Evolutionary conservation across 2,888 invertebrate genomes (phyloP).

Genomic region (Uropetala carovei): DNA sequence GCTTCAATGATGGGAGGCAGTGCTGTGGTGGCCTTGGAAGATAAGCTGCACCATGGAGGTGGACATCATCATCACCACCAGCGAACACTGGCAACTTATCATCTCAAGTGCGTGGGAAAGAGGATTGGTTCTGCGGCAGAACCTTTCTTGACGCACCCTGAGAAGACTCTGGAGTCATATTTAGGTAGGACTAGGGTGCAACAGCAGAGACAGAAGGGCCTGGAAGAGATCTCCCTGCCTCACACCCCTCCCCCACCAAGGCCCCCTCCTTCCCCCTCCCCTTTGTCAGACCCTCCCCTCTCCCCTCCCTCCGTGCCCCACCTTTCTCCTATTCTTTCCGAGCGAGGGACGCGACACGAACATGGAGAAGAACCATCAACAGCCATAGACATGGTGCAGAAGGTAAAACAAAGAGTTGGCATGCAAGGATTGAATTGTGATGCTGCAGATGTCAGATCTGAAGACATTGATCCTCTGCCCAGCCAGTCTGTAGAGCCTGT

Average conservation of each 20-base stretch:
- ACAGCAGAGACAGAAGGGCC: constrained; percentile 49
- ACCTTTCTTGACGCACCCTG: constrained; percentile 34
- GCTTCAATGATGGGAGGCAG: constrained; percentile 37
- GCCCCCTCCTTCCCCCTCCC: background rate
- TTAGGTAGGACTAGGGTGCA: constrained; percentile 52
- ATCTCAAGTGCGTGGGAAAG: constrained; percentile 34
- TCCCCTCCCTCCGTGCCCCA: constrained; percentile 32
- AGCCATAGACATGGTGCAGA: constrained; percentile 10
- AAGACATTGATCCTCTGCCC: background rate
- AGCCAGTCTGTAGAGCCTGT: background rate
- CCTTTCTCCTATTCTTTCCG: constrained; percentile 50
- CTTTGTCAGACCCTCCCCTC: background rate
- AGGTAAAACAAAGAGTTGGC: constrained; percentile 15
- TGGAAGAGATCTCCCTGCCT: constrained; percentile 49
- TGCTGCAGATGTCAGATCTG: constrained; percentile 31
- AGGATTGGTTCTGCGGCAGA: constrained; percentile 38
- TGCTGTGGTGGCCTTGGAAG: constrained; percentile 22
- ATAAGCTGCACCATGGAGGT: constrained; percentile 33
- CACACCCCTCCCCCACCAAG: constrained; percentile 49
- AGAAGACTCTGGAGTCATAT: constrained; percentile 41
- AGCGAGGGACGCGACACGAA: background rate
- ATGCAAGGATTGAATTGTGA: constrained; percentile 27
- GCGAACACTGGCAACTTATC: constrained; percentile 38
- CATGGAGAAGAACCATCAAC: constrained; percentile 37
- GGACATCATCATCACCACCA: constrained; percentile 5